Evolutionary conservation across 1,140 invertebrate species (phyloP), one percentile per base, ranked within the genome.

Genomic region (Dreissena polymorpha): DNA sequence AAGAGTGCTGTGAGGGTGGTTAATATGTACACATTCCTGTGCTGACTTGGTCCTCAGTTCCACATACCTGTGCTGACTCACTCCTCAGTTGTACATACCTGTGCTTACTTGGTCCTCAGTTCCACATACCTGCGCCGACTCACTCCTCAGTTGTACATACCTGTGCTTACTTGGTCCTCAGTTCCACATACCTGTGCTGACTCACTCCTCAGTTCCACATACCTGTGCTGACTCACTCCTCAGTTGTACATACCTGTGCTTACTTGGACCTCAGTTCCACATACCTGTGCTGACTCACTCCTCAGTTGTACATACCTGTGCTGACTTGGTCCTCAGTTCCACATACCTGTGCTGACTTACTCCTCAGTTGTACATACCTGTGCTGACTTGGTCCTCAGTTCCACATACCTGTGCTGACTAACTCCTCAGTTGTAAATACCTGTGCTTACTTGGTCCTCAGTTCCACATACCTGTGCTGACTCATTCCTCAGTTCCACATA

Each of bases 181-280:
- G 76, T 76, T 88, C 88, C 75, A 23, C 73, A 78, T 83, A 90
- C 90, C 85, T 90, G 86, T 21, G 88, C 79, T 13, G 85, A 86
- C 18, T 86, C 88, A 55, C 88, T 87, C 8, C 88, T 73, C 27
- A 89, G 76, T 76, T 88, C 88, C 75, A 23, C 73, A 78, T 83
- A 90, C 90, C 85, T 90, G 86, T 21, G 88, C 79, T 13, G 85
- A 86, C 18, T 86, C 88, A 55, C 88, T 87, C 8, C 88, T 73
- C 27, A 89, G 76, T 76, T 88, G n/a, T n/a, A n/a, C n/a, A n/a
- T n/a, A n/a, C n/a, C n/a, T n/a, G n/a, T n/a, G n/a, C n/a, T n/a
- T n/a, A n/a, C n/a, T n/a, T n/a, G n/a, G n/a, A n/a, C n/a, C n/a
- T n/a, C n/a, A 39, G 25, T n/a, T 12, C n/a, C 6, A 23, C 73